These are phyloP conservation scores for Chironomus striatipennis DNA, from an alignment of 1,140 invertebrate genomes.

Conservation along the genomic window DNA sequence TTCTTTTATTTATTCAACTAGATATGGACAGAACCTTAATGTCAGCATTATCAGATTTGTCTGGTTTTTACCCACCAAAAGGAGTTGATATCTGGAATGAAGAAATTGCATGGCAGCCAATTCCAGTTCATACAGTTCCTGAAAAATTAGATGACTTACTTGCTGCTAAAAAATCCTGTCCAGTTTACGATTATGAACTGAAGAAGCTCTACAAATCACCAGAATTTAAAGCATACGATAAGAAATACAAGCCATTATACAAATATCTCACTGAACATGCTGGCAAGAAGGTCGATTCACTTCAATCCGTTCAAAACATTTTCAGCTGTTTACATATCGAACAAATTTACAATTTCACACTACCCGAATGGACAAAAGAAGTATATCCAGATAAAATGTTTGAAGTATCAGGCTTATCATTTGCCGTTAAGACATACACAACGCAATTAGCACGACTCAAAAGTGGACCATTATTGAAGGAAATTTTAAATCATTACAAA, in stretches of 20 bases:
- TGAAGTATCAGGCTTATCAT: slow-evolving; percentile 44
- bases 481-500: slow-evolving; percentile 52
- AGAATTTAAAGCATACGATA: slow-evolving; percentile 49
- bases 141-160: slow-evolving; percentile 56
- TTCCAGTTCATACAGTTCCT: slow-evolving; percentile 74
- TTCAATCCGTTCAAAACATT: slow-evolving; percentile 49
- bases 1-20: too few species aligned
- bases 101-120: slow-evolving; percentile 74
- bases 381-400: slow-evolving; percentile 45
- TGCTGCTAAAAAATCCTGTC: slow-evolving; percentile 55
- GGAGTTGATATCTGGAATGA: slow-evolving; percentile 56
- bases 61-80: slow-evolving; percentile 64
- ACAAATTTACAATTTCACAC: slow-evolving; percentile 54
- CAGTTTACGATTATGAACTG: slow-evolving; percentile 50
- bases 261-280: slow-evolving; percentile 52
- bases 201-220: slow-evolving; percentile 46
- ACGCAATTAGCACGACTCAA: slow-evolving; percentile 45
- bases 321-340: slow-evolving; percentile 64
- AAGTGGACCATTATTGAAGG: slow-evolving; percentile 55
- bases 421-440: slow-evolving; percentile 44
- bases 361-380: slow-evolving; percentile 62
- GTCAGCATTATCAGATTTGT: slow-evolving; percentile 76
- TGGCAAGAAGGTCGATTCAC: slow-evolving; percentile 46
- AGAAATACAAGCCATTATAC: slow-evolving; percentile 53
- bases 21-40: slow-evolving; percentile 83